Evolutionary conservation across 2,113 vertebrate genomes (phyloP).

Genomic region (Uria lomvia): DNA sequence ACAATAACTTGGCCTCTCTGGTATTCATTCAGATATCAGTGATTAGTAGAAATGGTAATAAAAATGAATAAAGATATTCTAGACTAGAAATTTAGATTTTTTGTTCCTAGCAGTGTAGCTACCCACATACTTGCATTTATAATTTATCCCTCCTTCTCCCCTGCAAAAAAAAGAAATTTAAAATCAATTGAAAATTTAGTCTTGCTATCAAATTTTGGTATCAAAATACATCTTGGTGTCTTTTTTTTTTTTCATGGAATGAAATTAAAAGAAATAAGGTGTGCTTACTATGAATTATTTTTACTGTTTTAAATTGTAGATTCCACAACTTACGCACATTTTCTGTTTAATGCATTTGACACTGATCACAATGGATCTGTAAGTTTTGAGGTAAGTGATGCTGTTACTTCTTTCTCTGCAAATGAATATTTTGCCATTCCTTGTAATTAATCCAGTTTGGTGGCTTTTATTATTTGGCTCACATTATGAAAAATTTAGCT

Average conservation of each 20-base stretch:
- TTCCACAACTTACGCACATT: conserved; percentile 95
- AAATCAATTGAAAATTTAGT: background rate
- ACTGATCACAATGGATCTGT: conserved; percentile 97
- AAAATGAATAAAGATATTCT: background rate
- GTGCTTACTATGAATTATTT: background rate
- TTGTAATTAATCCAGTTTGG: background rate
- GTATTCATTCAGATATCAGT: background rate
- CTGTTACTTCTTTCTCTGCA: background rate
- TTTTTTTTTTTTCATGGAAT: background rate
- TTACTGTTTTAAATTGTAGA: conserved; percentile 77
- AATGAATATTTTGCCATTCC: background rate
- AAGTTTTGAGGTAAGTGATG: conserved; percentile 92
- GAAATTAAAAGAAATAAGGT: background rate
- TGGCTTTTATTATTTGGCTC: background rate
- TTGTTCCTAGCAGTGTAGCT: background rate
- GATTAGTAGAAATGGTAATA: background rate
- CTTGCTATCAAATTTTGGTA: background rate
- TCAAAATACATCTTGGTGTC: background rate
- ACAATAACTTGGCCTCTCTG: background rate
- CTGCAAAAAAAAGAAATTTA: background rate
- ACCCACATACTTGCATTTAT: background rate
- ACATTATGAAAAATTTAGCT: background rate
- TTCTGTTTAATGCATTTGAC: conserved; percentile 98
- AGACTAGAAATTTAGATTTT: background rate
- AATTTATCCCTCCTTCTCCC: background rate